A percentile compares a stretch with the other conserved stretches of the same genome.
Evolutionary conservation across 2,888 invertebrate genomes (phyloP).

Genomic region (Oligia fasciuncula): DNA sequence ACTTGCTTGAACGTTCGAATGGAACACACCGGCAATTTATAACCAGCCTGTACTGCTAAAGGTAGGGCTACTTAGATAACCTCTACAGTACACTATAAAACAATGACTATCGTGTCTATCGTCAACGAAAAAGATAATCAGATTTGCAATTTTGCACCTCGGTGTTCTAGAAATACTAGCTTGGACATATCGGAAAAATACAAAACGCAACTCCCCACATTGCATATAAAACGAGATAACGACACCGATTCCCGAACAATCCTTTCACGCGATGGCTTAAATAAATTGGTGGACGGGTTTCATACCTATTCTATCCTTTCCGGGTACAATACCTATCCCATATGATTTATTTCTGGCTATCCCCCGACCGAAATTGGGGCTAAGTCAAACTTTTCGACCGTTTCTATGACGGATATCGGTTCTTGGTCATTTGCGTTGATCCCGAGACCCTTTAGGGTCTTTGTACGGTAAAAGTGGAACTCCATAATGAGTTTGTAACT

Average conservation of each 20-base stretch:
- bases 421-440: constrained; percentile 51
- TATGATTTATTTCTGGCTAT: constrained; percentile 78
- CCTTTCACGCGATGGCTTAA: constrained; percentile 68
- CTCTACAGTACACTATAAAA: background rate
- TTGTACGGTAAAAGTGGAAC: constrained; percentile 47
- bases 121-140: background rate
- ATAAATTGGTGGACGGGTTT: constrained; percentile 70
- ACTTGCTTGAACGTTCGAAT: no score
- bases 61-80: no score
- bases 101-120: background rate
- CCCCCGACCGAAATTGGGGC: constrained; percentile 60
- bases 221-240: constrained; percentile 42
- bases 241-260: constrained; percentile 56
- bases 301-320: constrained; percentile 60
- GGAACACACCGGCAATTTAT: no score
- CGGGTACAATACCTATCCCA: constrained; percentile 67
- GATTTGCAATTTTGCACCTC: background rate
- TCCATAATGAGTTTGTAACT: constrained; percentile 54
- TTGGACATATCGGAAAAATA: constrained; percentile 6
- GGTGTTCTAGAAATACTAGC: background rate
- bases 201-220: constrained; percentile 15
- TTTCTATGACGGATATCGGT: constrained; percentile 58
- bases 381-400: constrained; percentile 56
- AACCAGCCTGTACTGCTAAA: no score
- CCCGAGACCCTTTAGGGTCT: constrained; percentile 38